Conservation (phyloP, 2,888 invertebrate genomes). For the Marronus borbonicus region DNA sequence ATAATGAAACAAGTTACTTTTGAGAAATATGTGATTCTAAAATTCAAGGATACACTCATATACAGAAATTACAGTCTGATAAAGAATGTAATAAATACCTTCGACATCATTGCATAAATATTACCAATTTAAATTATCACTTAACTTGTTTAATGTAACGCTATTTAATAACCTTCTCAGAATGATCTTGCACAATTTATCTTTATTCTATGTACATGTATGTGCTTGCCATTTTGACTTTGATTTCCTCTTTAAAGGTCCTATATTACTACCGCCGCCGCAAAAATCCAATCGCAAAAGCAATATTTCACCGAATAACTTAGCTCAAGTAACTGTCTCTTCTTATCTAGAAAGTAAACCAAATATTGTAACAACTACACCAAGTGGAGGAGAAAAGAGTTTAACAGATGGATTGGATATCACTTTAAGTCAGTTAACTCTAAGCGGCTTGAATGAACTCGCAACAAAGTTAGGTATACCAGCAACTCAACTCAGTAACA, state of each 20-base stretch:
- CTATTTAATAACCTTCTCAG: too few relatives aligned
- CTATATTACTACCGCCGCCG: slow-evolving; percentile 71
- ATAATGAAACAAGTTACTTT: too few relatives aligned
- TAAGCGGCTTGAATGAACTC: slow-evolving; percentile 86
- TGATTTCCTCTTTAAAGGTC: slow-evolving; percentile 15
- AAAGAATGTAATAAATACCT: too few relatives aligned
- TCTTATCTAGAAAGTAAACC: slow-evolving; percentile 62
- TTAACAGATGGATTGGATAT: slow-evolving; percentile 77
- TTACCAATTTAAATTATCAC: too few relatives aligned
- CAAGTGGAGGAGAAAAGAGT: slow-evolving; percentile 48
- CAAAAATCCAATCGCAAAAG: slow-evolving; percentile 63
- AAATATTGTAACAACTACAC: slow-evolving; percentile 61
- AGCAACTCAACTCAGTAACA: slow-evolving; percentile 83
- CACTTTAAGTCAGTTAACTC: slow-evolving; percentile 86
- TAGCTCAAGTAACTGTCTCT: slow-evolving; percentile 58
- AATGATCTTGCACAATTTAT: too few relatives aligned
- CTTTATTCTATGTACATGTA: too few relatives aligned
- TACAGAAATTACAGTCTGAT: too few relatives aligned
- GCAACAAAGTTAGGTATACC: slow-evolving; percentile 85
- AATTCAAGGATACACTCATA: too few relatives aligned
- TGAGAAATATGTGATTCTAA: too few relatives aligned
- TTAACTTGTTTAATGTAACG: too few relatives aligned
- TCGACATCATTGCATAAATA: too few relatives aligned
- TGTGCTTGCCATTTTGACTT: too few relatives aligned
- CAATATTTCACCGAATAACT: slow-evolving; percentile 53